Conservation (phyloP, 2,113 vertebrate genomes). For the Hypanus sabinus region DNA sequence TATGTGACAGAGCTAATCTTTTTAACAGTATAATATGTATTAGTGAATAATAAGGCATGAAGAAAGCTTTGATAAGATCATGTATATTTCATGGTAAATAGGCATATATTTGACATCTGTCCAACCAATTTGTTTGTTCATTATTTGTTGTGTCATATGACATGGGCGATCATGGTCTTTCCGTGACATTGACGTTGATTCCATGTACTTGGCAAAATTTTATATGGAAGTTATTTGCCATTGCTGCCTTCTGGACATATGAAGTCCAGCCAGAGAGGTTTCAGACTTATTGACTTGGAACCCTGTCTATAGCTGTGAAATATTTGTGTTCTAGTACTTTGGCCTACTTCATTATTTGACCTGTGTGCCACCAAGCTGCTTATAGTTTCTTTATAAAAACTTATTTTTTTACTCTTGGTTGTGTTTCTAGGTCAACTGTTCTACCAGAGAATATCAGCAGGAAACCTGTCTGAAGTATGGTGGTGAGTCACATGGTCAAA, state of each 20-base stretch:
- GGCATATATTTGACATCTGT: neutral
- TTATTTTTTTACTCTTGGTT: neutral
- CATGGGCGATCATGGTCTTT: too few species aligned
- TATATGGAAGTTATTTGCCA: too few species aligned
- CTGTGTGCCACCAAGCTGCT: neutral
- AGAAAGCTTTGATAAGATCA: neutral
- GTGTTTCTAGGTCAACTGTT: neutral
- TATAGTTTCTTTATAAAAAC: neutral
- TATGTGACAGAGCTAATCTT: too few species aligned
- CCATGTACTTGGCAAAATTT: too few species aligned
- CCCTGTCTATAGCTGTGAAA: neutral
- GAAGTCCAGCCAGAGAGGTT: neutral
- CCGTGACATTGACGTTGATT: too few species aligned
- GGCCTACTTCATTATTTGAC: neutral
- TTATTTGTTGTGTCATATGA: too few species aligned
- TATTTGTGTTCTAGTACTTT: neutral
- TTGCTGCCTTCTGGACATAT: too few species aligned
- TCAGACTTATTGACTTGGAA: neutral
- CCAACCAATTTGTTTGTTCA: too few species aligned
- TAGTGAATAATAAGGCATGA: too few species aligned
- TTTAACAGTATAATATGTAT: too few species aligned
- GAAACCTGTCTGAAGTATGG: neutral
- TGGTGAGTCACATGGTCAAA: slow-evolving; percentile 13
- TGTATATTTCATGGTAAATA: neutral
- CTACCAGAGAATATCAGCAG: too few species aligned